Evolutionary conservation across 2,113 vertebrate genomes (phyloP), one percentile per base, ranked within the genome.

Genomic region (Vicugna pacos): DNA sequence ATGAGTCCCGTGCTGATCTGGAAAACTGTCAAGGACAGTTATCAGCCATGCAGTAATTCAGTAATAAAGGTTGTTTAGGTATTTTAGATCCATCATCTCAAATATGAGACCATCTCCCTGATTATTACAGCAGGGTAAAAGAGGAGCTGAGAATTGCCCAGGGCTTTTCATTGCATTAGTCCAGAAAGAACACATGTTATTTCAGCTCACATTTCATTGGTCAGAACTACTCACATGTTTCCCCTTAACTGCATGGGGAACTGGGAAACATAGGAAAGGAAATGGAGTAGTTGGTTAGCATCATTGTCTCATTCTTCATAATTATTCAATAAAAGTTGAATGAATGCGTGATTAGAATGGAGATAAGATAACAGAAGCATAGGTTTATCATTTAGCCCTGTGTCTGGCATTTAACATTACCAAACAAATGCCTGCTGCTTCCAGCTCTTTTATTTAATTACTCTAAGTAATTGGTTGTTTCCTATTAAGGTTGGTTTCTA

Each of bases 401-500:
- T 28, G 32, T 35, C 56, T 89, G 48, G 11, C 35, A 79, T 62
- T 80, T 96, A 17, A 73, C 12, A n/a, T 75, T 89, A 89, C 8
- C 22, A 85, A 50, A 72, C 13, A 75, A 83, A 72, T 48, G 17
- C 2, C 9, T 84, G 32, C 24, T 32, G 38, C 28, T 2, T 91
- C 15, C 4, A 81, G 10, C 6, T 70, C 26, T 32, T 86, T 69
- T 83, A 48, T 79, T 80, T 83, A 82, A 50, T 93, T 69, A 80
- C 5, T 32, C 2, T 50, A 82, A 50, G 38, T 82, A 95, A 75
- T 8, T 89, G 13, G 42, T 76, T 83, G 35, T 92, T 93, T 89
- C 13, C 20, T 62, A 16, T 93, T 77, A 79, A 86, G 81, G 28
- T 30, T 93, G 14, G 38, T 65, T 90, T 92, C 88, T 94, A 72